phyloP scores from a whole-genome alignment of 2,113 vertebrate species.

The Panurus biarmicus region DNA sequence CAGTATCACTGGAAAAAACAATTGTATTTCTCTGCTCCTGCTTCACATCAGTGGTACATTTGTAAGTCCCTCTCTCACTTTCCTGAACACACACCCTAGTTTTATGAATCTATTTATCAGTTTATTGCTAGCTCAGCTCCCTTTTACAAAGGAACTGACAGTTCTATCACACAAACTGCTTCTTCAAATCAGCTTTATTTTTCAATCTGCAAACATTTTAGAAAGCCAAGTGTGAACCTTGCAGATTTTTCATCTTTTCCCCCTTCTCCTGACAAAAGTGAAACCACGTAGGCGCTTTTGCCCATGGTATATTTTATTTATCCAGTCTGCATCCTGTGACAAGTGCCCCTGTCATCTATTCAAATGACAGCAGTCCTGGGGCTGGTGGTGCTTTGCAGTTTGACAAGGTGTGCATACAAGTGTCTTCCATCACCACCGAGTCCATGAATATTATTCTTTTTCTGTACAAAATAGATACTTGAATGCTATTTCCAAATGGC shows the following conservation, averaged over 20 bases:
- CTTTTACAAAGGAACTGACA: conserved; percentile 3
- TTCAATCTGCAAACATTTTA: not conserved
- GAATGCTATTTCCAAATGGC: not conserved
- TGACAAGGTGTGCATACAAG: conserved; percentile 26
- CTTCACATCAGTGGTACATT: not conserved
- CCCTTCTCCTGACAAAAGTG: not conserved
- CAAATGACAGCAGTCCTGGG: not conserved
- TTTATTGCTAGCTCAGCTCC: conserved; percentile 23
- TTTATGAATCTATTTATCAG: conserved; percentile 20
- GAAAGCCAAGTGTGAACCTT: not conserved
- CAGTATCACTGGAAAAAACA: not conserved
- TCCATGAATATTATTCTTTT: not conserved
- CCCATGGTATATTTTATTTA: not conserved
- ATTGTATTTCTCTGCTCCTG: not conserved
- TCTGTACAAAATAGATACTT: not conserved
- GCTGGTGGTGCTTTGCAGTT: not conserved
- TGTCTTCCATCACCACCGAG: not conserved
- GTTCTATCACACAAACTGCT: not conserved
- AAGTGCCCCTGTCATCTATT: conserved; percentile 22
- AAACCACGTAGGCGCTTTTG: not conserved
- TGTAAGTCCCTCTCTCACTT: not conserved
- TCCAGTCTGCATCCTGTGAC: not conserved
- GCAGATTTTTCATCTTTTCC: not conserved
- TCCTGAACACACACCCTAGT: not conserved
- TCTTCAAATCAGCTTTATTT: conserved; percentile 17